Base-by-base conservation (phyloP, 2,797 vertebrate species). In the Prunella strophiata region DNA sequence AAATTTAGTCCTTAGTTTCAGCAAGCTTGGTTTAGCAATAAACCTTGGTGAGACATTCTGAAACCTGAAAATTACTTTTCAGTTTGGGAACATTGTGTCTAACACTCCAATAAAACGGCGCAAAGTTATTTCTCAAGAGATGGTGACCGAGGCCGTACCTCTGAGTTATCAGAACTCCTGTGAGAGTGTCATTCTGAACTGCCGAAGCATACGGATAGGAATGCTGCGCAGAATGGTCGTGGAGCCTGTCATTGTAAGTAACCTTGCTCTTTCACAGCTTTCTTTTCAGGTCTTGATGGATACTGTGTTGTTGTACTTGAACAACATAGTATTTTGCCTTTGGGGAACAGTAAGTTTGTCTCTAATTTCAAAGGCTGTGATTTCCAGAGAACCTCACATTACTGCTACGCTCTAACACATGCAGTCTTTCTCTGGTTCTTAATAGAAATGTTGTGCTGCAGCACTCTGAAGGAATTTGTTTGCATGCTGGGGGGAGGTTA, bases 231-330 rank as follows among this genome's bases (percentile, higher is more conserved):
- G 98, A 95, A 98, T 98, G 96, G 98, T 99, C 34, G 97, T 97
- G 29, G 99, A 99, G 61, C 99, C 99, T 47, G 99, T 99, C 43
- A 98, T 99, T 76, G 99, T 99, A 97, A 99, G 99, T 98, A 75
- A 51, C 66, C 48, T 78, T 77, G 42, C 15, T 38, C 6, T 43
- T 72, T 75, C 16, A 52, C 54, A 81, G 10, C 58, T 58, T 30
- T 51, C 42, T 22, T 78, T 83, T 32, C 55, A 58, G 25, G 7
- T 78, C 83, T 68, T 63, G 29, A 15, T 16, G 48, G 47, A 7
- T 9, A 0, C 63, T n/a, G 38, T n/a, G 23, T 62, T 91, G 83
- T 78, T 3, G 4, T 77, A 40, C 11, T 54, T 84, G 11, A 65
- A 10, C 71, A 80, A 6, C 1, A 0, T 38, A 12, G 23, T 58